Evolutionary conservation across 2,113 vertebrate genomes (phyloP).

Genomic region (Aptenodytes forsteri): DNA sequence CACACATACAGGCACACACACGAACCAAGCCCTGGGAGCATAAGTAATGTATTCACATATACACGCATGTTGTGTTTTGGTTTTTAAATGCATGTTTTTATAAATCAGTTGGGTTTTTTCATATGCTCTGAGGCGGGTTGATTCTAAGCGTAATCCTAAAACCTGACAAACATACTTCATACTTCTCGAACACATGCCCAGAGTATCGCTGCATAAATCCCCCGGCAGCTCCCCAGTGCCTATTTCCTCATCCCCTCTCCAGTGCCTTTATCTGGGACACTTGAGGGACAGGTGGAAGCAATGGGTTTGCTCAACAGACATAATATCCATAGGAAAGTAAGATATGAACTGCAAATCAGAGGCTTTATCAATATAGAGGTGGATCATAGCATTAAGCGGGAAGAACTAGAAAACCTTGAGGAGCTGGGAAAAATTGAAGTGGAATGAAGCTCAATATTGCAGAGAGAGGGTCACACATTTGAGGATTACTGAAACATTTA

Average conservation of each 20-base stretch:
- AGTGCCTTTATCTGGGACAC: background rate
- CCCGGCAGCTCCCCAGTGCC: background rate
- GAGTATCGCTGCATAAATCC: background rate
- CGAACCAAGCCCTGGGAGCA: background rate
- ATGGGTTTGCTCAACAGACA: background rate
- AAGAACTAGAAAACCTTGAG: background rate
- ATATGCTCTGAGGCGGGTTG: background rate
- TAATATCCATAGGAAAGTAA: background rate
- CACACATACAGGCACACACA: fast-evolving
- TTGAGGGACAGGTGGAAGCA: background rate
- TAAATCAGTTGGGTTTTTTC: background rate
- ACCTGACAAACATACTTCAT: background rate
- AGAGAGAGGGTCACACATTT: background rate
- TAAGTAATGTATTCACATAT: background rate
- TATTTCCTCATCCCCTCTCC: background rate
- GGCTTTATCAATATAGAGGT: background rate
- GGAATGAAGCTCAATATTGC: background rate
- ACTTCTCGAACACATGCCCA: background rate
- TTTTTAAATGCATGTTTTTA: background rate
- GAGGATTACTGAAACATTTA: background rate
- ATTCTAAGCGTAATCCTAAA: background rate
- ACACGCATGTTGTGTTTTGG: fast-evolving
- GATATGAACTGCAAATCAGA: background rate
- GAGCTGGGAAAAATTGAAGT: background rate
- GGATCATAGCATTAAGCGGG: background rate